Conservation (phyloP, 2,113 vertebrate genomes). For the Cheilinus undulatus region DNA sequence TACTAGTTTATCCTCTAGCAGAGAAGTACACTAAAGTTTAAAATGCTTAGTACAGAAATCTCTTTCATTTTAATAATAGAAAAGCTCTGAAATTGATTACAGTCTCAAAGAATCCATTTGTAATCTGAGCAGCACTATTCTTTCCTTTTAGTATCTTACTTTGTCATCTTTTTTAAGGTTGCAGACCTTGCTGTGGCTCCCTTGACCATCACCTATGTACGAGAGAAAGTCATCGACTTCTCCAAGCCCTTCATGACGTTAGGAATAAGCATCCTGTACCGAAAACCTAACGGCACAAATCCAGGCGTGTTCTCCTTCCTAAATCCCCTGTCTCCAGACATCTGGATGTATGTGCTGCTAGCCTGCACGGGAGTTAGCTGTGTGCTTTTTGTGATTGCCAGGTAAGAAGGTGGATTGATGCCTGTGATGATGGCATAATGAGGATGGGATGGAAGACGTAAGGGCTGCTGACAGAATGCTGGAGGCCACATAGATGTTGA, state of each 20-base stretch:
- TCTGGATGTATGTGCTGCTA: constrained; percentile 98
- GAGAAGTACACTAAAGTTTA: no score
- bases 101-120: no score
- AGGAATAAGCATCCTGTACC: constrained; percentile 97
- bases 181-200: constrained; percentile 97
- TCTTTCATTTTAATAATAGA: no score
- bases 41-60: no score
- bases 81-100: no score
- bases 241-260: constrained; percentile 99
- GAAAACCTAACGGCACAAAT: constrained; percentile 97
- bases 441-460: neutral
- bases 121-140: no score
- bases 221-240: constrained; percentile 98
- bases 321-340: constrained; percentile 96
- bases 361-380: constrained; percentile 98
- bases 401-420: constrained; percentile 81
- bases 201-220: constrained; percentile 96
- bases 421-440: neutral
- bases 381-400: constrained; percentile 97
- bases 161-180: constrained; percentile 80
- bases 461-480: no score
- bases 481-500: neutral
- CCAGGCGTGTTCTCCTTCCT: constrained; percentile 98
- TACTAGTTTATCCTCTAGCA: no score
- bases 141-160: neutral